phyloP scores from a whole-genome alignment of 2,888 invertebrate genomes.

The Caenorhabditis sulstoni region DNA sequence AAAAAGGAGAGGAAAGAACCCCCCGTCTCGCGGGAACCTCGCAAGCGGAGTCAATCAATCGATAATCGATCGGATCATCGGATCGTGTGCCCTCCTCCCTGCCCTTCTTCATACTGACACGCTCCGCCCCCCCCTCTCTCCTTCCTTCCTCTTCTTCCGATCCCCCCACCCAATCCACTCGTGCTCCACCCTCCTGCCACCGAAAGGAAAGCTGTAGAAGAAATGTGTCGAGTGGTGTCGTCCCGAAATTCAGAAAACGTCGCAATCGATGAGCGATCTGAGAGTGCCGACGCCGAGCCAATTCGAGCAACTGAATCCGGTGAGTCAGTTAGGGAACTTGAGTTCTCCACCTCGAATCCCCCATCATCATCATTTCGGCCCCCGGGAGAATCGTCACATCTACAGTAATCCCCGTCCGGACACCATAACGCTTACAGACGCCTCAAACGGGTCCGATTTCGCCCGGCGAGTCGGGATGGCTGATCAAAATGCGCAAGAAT shows the following conservation, averaged over 20 bases:
- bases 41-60: too few relatives aligned
- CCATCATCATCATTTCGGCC: too few relatives aligned
- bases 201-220: too few relatives aligned
- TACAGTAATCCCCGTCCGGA: too few relatives aligned
- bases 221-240: constrained; percentile 15
- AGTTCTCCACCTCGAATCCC: too few relatives aligned
- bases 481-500: constrained; percentile 71
- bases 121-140: constrained; percentile 16
- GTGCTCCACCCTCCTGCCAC: too few relatives aligned
- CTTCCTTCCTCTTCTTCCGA: background rate
- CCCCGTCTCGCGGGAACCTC: background rate
- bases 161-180: background rate
- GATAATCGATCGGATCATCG: background rate
- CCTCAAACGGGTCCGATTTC: constrained; percentile 60
- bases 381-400: too few relatives aligned
- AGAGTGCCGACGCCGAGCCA: constrained; percentile 39
- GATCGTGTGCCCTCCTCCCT: constrained; percentile 2
- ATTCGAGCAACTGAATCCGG: constrained; percentile 42
- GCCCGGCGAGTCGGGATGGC: constrained; percentile 68
- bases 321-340: too few relatives aligned
- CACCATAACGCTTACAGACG: constrained; percentile 45
- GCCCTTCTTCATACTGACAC: constrained; percentile 29
- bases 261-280: constrained; percentile 58
- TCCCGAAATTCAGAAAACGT: constrained; percentile 54
- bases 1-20: constrained; percentile 6